Conservation (phyloP, 2,888 invertebrate species). For the Tineola bisselliella region DNA sequence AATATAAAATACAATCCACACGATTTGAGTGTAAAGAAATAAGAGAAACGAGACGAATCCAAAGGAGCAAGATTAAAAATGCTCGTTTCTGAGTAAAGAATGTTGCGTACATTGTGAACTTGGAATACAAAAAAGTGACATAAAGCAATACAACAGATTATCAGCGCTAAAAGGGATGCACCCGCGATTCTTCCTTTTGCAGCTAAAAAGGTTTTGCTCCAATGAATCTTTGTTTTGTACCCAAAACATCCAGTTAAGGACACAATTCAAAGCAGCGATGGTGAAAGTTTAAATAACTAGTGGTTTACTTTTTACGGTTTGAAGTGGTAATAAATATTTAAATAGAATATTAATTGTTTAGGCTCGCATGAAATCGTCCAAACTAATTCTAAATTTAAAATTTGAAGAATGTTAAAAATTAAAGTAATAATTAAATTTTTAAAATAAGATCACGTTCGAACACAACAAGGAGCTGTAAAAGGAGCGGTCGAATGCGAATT, state of each 20-base stretch:
- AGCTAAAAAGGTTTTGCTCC: slow-evolving; percentile 21
- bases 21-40: background rate
- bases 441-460: background rate
- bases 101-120: slow-evolving; percentile 65
- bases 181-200: slow-evolving; percentile 43
- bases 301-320: no score
- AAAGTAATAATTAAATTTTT: slow-evolving; percentile 2
- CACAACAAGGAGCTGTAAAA: slow-evolving; percentile 34
- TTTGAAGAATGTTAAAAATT: slow-evolving; percentile 14
- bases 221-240: background rate
- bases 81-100: slow-evolving; percentile 67
- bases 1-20: background rate
- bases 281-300: background rate
- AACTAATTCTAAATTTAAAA: slow-evolving; percentile 13
- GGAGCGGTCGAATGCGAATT: slow-evolving; percentile 47
- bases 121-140: slow-evolving; percentile 59
- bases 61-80: slow-evolving; percentile 35
- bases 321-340: no score
- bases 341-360: background rate
- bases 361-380: slow-evolving; percentile 18
- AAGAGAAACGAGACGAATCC: background rate
- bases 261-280: background rate
- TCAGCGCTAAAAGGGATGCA: slow-evolving; percentile 68
- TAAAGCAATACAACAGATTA: slow-evolving; percentile 61
- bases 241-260: background rate